Evolutionary conservation across 2,113 vertebrate genomes (phyloP).

Genomic region (Dicentrarchus labrax): DNA sequence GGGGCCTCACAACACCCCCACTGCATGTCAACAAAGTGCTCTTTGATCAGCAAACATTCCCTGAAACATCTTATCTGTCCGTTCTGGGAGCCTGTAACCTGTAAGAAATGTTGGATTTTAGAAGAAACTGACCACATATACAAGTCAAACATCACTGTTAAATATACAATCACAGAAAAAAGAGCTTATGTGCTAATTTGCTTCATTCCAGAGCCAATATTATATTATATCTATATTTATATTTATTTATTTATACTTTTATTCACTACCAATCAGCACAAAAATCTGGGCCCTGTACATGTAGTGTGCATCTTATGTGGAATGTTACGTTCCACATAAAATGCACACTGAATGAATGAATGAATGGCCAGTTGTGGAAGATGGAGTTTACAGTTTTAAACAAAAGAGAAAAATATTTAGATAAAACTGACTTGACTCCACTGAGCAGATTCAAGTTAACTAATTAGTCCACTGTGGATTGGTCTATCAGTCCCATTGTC

Average conservation of each 20-base stretch:
- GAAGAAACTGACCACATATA: not conserved
- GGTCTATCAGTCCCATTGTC: constrained; percentile 46
- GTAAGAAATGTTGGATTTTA: not conserved
- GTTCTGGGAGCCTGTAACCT: not conserved
- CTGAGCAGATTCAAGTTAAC: constrained; percentile 52
- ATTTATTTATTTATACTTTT: too few relatives aligned
- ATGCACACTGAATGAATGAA: not conserved
- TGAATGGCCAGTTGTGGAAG: not conserved
- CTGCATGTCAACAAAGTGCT: constrained; percentile 11
- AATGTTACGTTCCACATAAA: not conserved
- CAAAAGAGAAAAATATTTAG: not conserved
- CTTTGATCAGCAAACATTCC: constrained; percentile 35
- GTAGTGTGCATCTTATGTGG: too few relatives aligned
- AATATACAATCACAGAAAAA: not conserved
- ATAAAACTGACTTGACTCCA: constrained; percentile 14
- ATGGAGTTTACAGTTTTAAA: not conserved
- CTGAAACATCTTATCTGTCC: not conserved
- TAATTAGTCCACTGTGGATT: constrained; percentile 51
- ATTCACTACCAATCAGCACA: too few relatives aligned
- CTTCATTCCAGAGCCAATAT: not conserved
- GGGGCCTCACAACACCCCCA: constrained; percentile 33
- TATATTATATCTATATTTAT: too few relatives aligned
- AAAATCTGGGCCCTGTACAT: too few relatives aligned
- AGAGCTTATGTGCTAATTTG: not conserved
- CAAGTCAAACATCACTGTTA: not conserved